phyloP scores from a whole-genome alignment of 2,888 invertebrate species.

The Proisotoma minuta region DNA sequence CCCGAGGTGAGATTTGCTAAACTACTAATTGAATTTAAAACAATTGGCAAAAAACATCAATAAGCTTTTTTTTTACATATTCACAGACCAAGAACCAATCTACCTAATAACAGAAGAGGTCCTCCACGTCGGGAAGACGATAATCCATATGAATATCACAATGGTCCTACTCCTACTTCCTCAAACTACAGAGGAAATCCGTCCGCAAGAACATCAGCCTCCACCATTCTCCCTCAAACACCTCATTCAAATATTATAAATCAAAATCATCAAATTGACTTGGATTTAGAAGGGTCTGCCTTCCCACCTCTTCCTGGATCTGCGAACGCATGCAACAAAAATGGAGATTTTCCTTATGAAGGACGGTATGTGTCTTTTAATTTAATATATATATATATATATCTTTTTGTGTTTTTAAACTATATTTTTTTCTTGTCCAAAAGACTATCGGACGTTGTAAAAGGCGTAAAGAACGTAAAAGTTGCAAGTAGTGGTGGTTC shows the following conservation, averaged over 20 bases:
- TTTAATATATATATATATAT: background rate
- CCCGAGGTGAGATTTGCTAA: conserved; percentile 29
- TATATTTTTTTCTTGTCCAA: conserved; percentile 26
- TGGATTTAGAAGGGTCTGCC: conserved; percentile 72
- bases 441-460: conserved; percentile 73
- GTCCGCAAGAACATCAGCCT: background rate
- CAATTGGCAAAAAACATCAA: too few species aligned
- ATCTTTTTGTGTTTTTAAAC: background rate
- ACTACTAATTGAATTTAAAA: too few species aligned
- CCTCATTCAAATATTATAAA: conserved; percentile 14
- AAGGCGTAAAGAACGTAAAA: conserved; percentile 64
- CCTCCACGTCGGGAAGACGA: conserved; percentile 38
- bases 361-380: conserved; percentile 41
- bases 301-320: conserved; percentile 75
- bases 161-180: conserved; percentile 17
- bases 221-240: conserved; percentile 31
- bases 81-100: conserved; percentile 46
- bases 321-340: conserved; percentile 48
- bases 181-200: conserved; percentile 23
- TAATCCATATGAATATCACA: conserved; percentile 31
- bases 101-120: conserved; percentile 29
- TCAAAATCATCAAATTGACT: conserved; percentile 51
- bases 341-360: conserved; percentile 46
- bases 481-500: conserved; percentile 18
- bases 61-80: too few species aligned